phyloP scores from a whole-genome alignment of 2,888 invertebrate genomes.

The Caradrina clavipalpis region DNA sequence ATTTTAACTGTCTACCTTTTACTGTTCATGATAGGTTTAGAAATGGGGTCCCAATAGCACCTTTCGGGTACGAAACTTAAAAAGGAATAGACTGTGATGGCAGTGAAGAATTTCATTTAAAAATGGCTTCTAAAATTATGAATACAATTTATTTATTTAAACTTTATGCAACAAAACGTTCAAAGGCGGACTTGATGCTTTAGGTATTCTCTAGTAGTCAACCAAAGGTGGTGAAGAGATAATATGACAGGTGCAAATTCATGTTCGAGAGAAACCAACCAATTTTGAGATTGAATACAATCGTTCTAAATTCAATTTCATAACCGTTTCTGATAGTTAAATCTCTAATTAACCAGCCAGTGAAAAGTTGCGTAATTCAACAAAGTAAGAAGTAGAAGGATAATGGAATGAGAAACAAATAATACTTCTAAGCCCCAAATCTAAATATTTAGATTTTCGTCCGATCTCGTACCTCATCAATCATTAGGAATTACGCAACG shows the following conservation, averaged over 20 bases:
- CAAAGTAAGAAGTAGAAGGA: constrained; percentile 2
- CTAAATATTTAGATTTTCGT: constrained; percentile 58
- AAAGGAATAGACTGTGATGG: too few relatives aligned
- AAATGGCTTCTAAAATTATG: background rate
- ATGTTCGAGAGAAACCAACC: too few relatives aligned
- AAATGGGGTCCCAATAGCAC: too few relatives aligned
- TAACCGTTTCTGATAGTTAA: background rate
- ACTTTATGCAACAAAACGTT: too few relatives aligned
- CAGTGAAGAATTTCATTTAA: background rate
- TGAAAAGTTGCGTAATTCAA: constrained; percentile 18
- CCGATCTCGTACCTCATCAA: constrained; percentile 54
- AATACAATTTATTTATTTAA: background rate
- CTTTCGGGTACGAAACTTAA: too few relatives aligned
- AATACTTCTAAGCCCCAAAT: constrained; percentile 34
- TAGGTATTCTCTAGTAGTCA: too few relatives aligned
- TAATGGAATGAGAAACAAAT: constrained; percentile 36
- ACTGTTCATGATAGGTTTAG: too few relatives aligned
- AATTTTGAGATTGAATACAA: too few relatives aligned
- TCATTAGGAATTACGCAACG: constrained; percentile 58
- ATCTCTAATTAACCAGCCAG: constrained; percentile 12
- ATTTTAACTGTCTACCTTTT: too few relatives aligned
- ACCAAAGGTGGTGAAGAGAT: too few relatives aligned
- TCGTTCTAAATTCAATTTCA: background rate
- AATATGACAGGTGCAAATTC: too few relatives aligned
- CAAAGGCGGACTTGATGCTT: too few relatives aligned